Percentiles rank a stretch among this genome's conserved stretches.
These are phyloP conservation scores for Cremastobaeus sp. DNA, from an alignment of 2,888 invertebrate species.

Conservation along the genomic window DNA sequence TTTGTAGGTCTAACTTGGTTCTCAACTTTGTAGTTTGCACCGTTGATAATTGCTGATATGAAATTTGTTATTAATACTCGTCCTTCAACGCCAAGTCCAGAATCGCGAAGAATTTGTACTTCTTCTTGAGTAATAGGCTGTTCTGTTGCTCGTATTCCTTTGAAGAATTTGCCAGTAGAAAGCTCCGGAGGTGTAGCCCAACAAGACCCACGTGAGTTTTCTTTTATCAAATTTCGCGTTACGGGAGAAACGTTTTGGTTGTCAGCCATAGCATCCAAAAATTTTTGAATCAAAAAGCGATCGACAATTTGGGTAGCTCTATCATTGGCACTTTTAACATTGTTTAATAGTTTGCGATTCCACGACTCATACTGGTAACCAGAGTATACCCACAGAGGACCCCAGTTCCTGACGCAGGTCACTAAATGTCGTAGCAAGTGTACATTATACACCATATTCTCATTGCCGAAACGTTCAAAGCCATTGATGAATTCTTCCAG, in stretches of 20 bases:
- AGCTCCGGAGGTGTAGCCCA: slow-evolving; percentile 8
- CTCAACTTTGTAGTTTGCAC: background rate
- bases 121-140: background rate
- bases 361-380: slow-evolving; percentile 28
- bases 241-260: slow-evolving; percentile 1
- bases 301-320: slow-evolving; percentile 16
- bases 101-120: background rate
- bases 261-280: background rate
- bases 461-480: slow-evolving; percentile 1
- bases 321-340: slow-evolving; percentile 20
- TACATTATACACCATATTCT: slow-evolving; percentile 5
- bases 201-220: background rate
- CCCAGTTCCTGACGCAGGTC: slow-evolving; percentile 22
- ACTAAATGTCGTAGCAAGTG: slow-evolving; percentile 9
- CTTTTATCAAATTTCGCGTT: background rate
- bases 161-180: slow-evolving; percentile 9
- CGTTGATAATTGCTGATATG: background rate
- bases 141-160: background rate
- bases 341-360: slow-evolving; percentile 23
- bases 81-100: background rate
- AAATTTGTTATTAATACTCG: background rate
- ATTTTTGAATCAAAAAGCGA: slow-evolving; percentile 17
- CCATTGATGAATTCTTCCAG: background rate
- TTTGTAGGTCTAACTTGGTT: background rate
- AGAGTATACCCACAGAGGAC: slow-evolving; percentile 29